These are phyloP conservation scores for Apodemia duryi DNA, from an alignment of 2,888 invertebrate genomes.

Conservation along the genomic window DNA sequence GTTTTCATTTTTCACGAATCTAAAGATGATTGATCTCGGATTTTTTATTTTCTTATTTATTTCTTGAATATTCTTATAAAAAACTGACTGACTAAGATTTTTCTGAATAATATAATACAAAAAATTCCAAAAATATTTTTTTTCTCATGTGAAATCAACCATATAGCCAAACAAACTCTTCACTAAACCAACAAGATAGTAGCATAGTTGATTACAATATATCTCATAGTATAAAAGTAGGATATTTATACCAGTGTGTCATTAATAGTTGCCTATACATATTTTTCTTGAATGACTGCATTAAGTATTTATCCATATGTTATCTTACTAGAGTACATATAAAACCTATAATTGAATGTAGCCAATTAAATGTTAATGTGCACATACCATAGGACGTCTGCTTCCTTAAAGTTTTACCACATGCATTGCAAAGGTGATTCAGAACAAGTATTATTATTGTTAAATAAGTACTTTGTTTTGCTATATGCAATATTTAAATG, in stretches of 20 bases:
- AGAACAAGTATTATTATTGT: neutral
- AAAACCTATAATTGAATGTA: neutral
- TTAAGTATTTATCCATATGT: neutral
- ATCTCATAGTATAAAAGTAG: too few relatives aligned
- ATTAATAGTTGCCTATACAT: neutral
- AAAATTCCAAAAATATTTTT: too few relatives aligned
- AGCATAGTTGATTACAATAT: too few relatives aligned
- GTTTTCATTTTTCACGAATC: too few relatives aligned
- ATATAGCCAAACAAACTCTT: too few relatives aligned
- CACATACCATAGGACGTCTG: conserved; percentile 42
- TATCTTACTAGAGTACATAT: neutral
- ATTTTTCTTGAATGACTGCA: neutral
- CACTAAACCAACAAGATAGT: too few relatives aligned
- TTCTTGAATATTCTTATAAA: too few relatives aligned
- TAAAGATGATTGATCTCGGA: too few relatives aligned
- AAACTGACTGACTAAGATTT: too few relatives aligned
- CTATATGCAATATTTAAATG: neutral
- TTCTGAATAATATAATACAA: too few relatives aligned
- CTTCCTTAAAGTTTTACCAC: conserved; percentile 34
- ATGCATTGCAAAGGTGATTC: conserved; percentile 31
- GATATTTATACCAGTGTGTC: neutral
- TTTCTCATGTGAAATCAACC: too few relatives aligned
- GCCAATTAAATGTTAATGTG: conserved; percentile 49
- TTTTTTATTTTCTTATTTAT: too few relatives aligned
- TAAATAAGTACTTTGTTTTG: neutral